Conservation (phyloP, 1,140 invertebrate species). For the Hydropsyche tenuis region DNA sequence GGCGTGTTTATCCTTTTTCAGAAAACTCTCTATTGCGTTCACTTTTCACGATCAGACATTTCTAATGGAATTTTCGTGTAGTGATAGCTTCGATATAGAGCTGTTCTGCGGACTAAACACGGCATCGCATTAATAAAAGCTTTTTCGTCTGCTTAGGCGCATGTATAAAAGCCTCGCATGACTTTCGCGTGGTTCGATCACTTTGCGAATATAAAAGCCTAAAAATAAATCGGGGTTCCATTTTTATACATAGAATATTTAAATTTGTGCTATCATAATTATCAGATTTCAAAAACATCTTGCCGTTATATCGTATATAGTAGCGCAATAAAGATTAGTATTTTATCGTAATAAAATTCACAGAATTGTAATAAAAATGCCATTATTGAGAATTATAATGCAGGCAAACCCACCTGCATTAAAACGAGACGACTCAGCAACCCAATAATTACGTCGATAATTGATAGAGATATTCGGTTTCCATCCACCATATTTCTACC, state of each 20-base stretch:
- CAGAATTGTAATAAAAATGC: neutral
- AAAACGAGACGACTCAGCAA: neutral
- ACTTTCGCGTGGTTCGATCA: neutral
- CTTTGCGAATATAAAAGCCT: neutral
- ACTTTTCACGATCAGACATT: slow-evolving; percentile 45
- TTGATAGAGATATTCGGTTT: slow-evolving; percentile 41
- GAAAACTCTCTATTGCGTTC: slow-evolving; percentile 31
- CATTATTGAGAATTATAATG: neutral
- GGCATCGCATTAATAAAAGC: slow-evolving; percentile 2
- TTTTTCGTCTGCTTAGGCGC: neutral
- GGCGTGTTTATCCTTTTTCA: slow-evolving; percentile 45
- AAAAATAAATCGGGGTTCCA: too few relatives aligned
- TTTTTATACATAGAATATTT: too few relatives aligned
- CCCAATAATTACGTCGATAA: slow-evolving; percentile 43
- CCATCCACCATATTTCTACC: neutral
- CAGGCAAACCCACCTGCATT: neutral
- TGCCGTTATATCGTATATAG: too few relatives aligned
- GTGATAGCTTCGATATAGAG: slow-evolving; percentile 39
- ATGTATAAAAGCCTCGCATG: neutral
- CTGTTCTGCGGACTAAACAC: neutral
- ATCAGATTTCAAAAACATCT: too few relatives aligned
- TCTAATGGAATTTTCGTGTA: slow-evolving; percentile 50
- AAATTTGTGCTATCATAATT: too few relatives aligned
- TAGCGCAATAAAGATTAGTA: too few relatives aligned
- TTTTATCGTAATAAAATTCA: too few relatives aligned